Conservation (phyloP, 2,888 invertebrate species). For the Gibbula magus region DNA sequence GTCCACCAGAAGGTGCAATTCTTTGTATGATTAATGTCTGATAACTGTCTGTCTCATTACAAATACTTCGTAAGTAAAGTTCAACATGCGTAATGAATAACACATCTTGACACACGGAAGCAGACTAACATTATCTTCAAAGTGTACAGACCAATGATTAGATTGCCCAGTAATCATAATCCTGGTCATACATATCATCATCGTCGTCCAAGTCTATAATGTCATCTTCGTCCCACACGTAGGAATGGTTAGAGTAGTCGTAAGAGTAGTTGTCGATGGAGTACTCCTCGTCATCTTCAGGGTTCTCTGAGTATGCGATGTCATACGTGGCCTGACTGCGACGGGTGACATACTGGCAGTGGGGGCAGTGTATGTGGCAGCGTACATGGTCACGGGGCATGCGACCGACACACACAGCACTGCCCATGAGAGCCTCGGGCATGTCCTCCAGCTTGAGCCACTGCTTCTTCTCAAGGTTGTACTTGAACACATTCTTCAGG, state of each 20-base stretch:
- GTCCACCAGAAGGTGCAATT: too few relatives aligned
- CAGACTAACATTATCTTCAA: too few relatives aligned
- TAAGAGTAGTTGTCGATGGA: constrained; percentile 45
- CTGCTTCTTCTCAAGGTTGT: constrained; percentile 39
- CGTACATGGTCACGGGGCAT: constrained; percentile 50
- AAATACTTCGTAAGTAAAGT: too few relatives aligned
- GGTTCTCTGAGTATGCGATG: constrained; percentile 48
- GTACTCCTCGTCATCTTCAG: constrained; percentile 50
- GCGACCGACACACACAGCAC: constrained; percentile 48
- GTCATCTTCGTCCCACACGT: constrained; percentile 25
- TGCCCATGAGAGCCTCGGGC: constrained; percentile 51
- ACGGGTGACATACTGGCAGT: constrained; percentile 49
- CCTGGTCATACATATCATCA: constrained; percentile 13
- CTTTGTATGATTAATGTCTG: too few relatives aligned
- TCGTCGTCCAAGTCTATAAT: constrained; percentile 22
- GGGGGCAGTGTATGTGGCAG: constrained; percentile 61
- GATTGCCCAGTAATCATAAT: constrained; percentile 15
- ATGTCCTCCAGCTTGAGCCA: constrained; percentile 51
- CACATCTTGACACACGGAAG: too few relatives aligned
- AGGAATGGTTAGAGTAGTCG: constrained; percentile 25
- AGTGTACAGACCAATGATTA: not conserved
- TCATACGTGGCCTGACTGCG: constrained; percentile 52
- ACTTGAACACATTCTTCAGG: constrained; percentile 44
- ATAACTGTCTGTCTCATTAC: too few relatives aligned
- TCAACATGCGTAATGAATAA: too few relatives aligned